Base-by-base conservation (phyloP, 2,888 invertebrate genomes). In the Lepidonotus clava region DNA sequence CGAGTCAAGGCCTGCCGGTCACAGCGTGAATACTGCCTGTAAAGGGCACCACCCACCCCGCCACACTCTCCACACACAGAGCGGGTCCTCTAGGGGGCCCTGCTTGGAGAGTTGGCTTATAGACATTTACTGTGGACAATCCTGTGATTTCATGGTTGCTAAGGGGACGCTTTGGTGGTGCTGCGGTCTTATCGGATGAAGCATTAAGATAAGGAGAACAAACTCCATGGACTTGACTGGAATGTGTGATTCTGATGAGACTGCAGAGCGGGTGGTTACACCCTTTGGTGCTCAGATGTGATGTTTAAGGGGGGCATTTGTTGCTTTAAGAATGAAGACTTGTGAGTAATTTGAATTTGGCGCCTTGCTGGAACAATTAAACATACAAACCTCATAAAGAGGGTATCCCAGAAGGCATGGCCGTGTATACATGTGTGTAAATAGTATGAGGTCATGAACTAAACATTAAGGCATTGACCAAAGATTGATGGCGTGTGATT, bases 1-100 rank as follows among this genome's bases (percentile, higher is more conserved):
- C 88, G 92, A 34, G 91, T 93, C 8, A 86, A 89, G 51, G 89
- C 90, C n/a, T 86, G 87, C 84, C 85, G 77, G 28, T 4, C 80
- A 11, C 86, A 86, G 32, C 24, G 76, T 18, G 86, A 86, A 38
- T 85, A 66, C 76, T 76, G 34, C 51, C 46, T 85, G 1, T 85
- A 85, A 51, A 53, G 18, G 34, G 8, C 66, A 76, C 46, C 18
- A 11, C 46, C 46, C 8, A 18, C 18, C 8, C 46, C 8, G 8
- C 8, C 18, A 18, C 18, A 18, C 46, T 11, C 8, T 46, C 8
- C 18, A 18, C 46, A 46, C 18, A 8, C 46, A 46, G 18, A 46
- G 46, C 46, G 46, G 46, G 46, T 46, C 46, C 46, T 46, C 46
- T 11, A 11, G 46, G 8, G 8, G 46, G 46, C 8, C 46, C 18